phyloP scores from a whole-genome alignment of 2,113 vertebrate species.

The Plotosus lineatus region DNA sequence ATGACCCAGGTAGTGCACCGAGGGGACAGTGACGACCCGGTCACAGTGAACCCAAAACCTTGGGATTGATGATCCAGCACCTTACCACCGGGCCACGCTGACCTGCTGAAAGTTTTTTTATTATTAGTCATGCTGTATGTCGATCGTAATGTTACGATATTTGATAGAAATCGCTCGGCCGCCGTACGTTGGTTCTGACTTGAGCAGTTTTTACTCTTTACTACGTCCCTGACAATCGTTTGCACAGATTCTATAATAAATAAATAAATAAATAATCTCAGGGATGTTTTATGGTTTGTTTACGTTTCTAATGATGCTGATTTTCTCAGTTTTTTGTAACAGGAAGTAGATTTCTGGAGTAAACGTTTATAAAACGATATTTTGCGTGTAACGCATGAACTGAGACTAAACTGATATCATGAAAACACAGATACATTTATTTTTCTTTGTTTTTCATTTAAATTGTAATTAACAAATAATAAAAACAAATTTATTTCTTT shows the following conservation, averaged over 20 bases:
- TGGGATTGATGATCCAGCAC: too few relatives aligned
- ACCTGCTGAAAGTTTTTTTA: too few relatives aligned
- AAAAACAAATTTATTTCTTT: neutral
- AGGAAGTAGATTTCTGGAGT: neutral
- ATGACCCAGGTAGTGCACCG: too few relatives aligned
- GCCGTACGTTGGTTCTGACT: neutral
- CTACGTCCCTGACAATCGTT: neutral
- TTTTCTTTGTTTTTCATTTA: neutral
- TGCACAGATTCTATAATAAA: neutral
- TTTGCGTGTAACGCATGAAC: neutral
- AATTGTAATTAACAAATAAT: neutral
- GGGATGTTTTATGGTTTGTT: neutral
- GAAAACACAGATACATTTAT: neutral
- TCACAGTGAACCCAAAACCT: too few relatives aligned
- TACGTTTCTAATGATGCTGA: too few relatives aligned
- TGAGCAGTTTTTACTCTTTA: neutral
- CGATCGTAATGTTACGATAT: too few relatives aligned
- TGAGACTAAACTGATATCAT: neutral
- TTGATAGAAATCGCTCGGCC: neutral
- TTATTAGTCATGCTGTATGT: too few relatives aligned
- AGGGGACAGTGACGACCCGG: too few relatives aligned
- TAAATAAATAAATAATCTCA: neutral
- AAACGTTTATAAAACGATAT: neutral
- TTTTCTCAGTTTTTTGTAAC: neutral
- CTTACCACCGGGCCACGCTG: too few relatives aligned